Evolutionary conservation across 2,888 invertebrate genomes (phyloP), one percentile per base, ranked within the genome.

Genomic region (Melipona bicolor): DNA sequence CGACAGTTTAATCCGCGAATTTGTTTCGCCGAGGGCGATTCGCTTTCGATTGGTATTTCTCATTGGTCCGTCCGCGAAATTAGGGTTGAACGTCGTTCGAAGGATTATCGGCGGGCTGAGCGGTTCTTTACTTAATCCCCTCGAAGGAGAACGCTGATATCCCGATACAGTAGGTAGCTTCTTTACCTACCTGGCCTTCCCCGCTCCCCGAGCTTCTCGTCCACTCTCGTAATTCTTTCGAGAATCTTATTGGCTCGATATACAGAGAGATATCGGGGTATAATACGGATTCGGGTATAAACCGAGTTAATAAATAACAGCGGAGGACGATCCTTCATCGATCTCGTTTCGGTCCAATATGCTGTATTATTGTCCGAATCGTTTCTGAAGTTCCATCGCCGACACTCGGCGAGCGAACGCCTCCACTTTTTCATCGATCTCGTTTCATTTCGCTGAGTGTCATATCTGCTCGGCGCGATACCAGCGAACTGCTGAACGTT

Each of bases 281-380:
- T 24, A 81, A 76, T 81, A 56, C 61, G 67, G 67, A 61, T 54
- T 43, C 32, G 59, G 81, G 36, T 71, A 59, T 71, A 81, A 68
- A 81, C 74, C 69, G 61, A 81, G 71, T 83, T 81, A 83, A 83
- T 83, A 83, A 83, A 81, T 81, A 76, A 75, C 70, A n/a, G 32
- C 3, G 32, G 27, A 32, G 61, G 21, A 67, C 73, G 74, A 76
- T 71, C 17, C 76, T 62, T 67, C 67, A 52, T 79, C 77, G 77
- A 62, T 54, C 64, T 72, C 67, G 56, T 78, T 65, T 67, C n/a
- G 21, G 3, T 4, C 21, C 56, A 27, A 61, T 67, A 27, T 17
- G 21, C 4, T 36, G 67, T 49, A 49, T 70, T 54, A 70, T 69
- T 50, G 52, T 68, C 52, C 43, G 62, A 72, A 65, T 65, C 24